A percentile compares a stretch with the other conserved stretches of the same genome.
phyloP scores from a whole-genome alignment of 2,797 vertebrate genomes.

The Chelmon rostratus region DNA sequence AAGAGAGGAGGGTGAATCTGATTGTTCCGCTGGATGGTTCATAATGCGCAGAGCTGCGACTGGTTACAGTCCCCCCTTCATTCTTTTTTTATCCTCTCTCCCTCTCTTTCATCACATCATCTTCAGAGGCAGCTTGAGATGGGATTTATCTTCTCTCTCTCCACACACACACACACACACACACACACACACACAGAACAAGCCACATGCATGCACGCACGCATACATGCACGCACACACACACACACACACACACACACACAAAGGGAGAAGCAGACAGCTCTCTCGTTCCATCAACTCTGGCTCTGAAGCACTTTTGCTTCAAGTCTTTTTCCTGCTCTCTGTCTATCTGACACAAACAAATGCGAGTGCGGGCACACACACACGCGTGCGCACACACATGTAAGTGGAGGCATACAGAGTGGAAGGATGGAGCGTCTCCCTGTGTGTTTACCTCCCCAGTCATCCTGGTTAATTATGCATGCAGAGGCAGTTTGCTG shows the following conservation, averaged over 20 bases:
- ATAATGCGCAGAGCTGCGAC: conserved; percentile 76
- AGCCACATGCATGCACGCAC: too few relatives aligned
- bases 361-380: conserved; percentile 38
- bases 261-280: conserved; percentile 45
- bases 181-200: conserved; percentile 10
- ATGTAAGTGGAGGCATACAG: conserved; percentile 49
- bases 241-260: conserved; percentile 15
- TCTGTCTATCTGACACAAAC: conserved; percentile 69
- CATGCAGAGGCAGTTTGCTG: conserved; percentile 78
- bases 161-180: conserved; percentile 15
- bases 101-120: conserved; percentile 82
- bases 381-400: conserved; percentile 16
- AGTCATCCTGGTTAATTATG: conserved; percentile 83
- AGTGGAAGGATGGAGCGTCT: conserved; percentile 67
- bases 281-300: conserved; percentile 65
- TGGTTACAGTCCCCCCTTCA: conserved; percentile 67
- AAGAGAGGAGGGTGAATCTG: conserved; percentile 70
- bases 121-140: conserved; percentile 80
- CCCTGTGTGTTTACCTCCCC: conserved; percentile 79
- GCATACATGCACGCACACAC: conserved; percentile 7
- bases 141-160: conserved; percentile 79
- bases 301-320: conserved; percentile 63
- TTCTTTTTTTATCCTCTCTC: conserved; percentile 78
- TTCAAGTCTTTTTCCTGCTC: conserved; percentile 68
- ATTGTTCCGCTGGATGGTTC: conserved; percentile 81